Evolutionary conservation across 2,113 vertebrate genomes (phyloP), one percentile per base, ranked within the genome.

Genomic region (Mixornis gularis): DNA sequence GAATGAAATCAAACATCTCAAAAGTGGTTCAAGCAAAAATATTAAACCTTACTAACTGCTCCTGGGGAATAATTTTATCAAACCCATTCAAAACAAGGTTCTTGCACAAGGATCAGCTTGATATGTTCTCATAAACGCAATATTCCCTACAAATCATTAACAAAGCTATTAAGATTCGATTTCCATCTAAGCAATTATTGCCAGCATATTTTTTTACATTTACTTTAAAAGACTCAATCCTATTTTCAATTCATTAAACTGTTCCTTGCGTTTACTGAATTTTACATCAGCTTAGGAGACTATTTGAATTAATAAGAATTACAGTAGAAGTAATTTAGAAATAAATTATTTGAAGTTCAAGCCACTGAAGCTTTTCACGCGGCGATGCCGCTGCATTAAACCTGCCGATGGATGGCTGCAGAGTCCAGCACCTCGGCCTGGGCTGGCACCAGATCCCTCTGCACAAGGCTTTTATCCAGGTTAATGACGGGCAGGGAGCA

Each of bases 261-360:
- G 92, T 89, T 98, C 93, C 97, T 93, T 91, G 93, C 96, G 63
- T 97, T 97, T 97, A 95, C 95, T 91, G 95, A 97, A 94, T 97
- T 97, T 96, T 96, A 97, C 97, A 97, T 97, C 96, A 96, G 97
- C 97, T 97, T 95, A 95, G 96, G 97, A 97, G 94, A 95, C 96
- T 96, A 97, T 98, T 95, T 95, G 96, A 98, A 97, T 98, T 97
- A 97, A 97, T 97, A 97, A 97, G 97, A 97, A 97, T 97, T 98
- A 97, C 94, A 96, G 97, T 95, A 96, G 97, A 97, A 97, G 97
- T 97, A 97, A 98, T 98, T 97, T 97, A 97, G 97, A 98, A 98
- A 97, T 97, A 97, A 97, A 98, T 98, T 96, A 98, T 97, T 97
- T 94, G 95, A 97, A 97, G 97, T 98, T 97, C 96, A 97, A 97